Conservation (phyloP, 1,140 invertebrate genomes). For the Cherax destructor region DNA sequence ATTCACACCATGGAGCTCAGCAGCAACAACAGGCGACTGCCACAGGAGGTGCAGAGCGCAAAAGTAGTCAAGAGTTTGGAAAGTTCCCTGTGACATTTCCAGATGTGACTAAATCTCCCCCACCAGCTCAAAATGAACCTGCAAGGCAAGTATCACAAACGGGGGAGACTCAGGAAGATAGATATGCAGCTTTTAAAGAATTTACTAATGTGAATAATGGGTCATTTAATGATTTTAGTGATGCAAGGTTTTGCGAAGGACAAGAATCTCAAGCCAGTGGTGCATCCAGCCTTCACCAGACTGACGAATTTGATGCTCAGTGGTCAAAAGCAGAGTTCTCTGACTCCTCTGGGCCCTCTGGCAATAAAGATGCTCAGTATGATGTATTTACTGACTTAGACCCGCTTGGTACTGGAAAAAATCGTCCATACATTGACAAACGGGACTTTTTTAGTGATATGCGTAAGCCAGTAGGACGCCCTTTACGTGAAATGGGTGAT, state of each 20-base stretch:
- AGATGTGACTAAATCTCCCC: conserved; percentile 54
- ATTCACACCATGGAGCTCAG: conserved; percentile 64
- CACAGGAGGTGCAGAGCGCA: conserved; percentile 34
- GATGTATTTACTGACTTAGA: conserved; percentile 92
- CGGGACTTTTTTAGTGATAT: conserved; percentile 87
- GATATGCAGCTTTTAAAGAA: conserved; percentile 71
- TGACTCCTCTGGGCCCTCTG: background rate
- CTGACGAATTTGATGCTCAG: conserved; percentile 73
- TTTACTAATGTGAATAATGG: conserved; percentile 58
- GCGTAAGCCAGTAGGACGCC: conserved; percentile 63
- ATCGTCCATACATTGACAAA: conserved; percentile 93
- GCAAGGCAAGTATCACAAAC: conserved; percentile 34
- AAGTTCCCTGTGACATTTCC: conserved; percentile 71
- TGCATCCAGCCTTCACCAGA: conserved; percentile 67
- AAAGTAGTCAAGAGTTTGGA: conserved; percentile 54
- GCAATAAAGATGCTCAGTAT: conserved; percentile 57
- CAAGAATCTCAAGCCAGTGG: conserved; percentile 50
- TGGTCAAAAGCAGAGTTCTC: conserved; percentile 77
- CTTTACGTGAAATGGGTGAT: conserved; percentile 66
- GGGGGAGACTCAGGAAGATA: conserved; percentile 56
- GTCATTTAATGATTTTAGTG: conserved; percentile 68
- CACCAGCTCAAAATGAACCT: conserved; percentile 63
- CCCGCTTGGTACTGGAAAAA: conserved; percentile 91
- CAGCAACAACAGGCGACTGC: conserved; percentile 29
- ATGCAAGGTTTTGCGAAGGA: conserved; percentile 54